These are phyloP conservation scores for Euzophera pinguis DNA, from an alignment of 2,888 invertebrate species.

Conservation along the genomic window DNA sequence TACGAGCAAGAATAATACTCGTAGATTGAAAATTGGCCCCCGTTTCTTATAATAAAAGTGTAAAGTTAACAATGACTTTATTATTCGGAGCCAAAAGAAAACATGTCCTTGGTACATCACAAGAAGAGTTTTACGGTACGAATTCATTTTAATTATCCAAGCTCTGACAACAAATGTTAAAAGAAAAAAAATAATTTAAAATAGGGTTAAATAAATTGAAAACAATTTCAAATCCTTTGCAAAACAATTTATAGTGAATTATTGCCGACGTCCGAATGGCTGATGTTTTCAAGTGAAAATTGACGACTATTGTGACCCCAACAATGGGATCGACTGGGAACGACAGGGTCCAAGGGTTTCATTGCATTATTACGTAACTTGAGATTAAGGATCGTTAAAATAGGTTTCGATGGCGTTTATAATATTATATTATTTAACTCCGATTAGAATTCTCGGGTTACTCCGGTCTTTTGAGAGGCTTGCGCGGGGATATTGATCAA, in stretches of 20 bases:
- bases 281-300: constrained; percentile 27
- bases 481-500: no score
- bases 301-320: constrained; percentile 48
- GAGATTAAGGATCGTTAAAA: not conserved
- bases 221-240: no score
- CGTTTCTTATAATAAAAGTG: not conserved
- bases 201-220: no score
- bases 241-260: not conserved
- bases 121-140: constrained; percentile 60
- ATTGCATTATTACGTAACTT: not conserved
- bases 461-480: no score
- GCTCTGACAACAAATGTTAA: no score
- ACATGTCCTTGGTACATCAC: constrained; percentile 51
- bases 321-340: constrained; percentile 34
- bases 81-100: constrained; percentile 36
- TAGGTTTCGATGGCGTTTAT: constrained; percentile 11
- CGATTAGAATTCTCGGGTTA: no score
- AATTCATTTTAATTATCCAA: constrained; percentile 14
- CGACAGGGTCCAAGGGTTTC: constrained; percentile 16
- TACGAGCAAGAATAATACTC: no score
- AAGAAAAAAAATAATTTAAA: no score
- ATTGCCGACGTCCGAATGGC: not conserved
- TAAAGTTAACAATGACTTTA: not conserved
- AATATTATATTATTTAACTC: not conserved
- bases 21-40: no score